phyloP scores from a whole-genome alignment of 1,140 invertebrate genomes.

The Pseudobourletiella spinata region DNA sequence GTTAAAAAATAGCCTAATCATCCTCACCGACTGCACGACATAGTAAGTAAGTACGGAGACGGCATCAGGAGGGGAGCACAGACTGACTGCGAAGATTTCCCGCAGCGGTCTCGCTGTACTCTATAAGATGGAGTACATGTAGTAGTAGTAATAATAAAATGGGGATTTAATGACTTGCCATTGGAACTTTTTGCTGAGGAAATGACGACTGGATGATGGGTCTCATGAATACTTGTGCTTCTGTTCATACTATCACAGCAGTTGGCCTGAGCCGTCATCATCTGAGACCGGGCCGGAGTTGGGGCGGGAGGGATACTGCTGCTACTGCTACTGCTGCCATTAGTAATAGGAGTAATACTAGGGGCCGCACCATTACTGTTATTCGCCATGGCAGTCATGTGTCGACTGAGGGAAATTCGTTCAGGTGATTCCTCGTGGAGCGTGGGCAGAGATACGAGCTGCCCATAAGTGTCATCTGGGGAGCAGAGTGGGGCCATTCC shows the following conservation, averaged over 20 bases:
- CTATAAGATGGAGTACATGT: no score
- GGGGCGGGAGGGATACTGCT: not conserved
- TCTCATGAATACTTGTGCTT: not conserved
- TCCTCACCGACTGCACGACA: no score
- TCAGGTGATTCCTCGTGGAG: conserved; percentile 14
- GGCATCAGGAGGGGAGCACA: no score
- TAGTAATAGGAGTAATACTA: not conserved
- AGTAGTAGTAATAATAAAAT: no score
- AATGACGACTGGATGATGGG: no score
- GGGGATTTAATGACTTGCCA: not conserved
- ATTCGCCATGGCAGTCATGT: not conserved
- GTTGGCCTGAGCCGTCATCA: not conserved
- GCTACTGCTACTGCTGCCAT: not conserved
- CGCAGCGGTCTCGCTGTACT: no score
- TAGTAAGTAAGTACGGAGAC: no score
- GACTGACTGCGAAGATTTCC: no score
- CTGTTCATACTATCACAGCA: not conserved
- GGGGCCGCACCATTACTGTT: not conserved
- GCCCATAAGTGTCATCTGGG: conserved; percentile 8
- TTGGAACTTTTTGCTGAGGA: conserved; percentile 12
- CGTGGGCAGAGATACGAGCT: conserved; percentile 3
- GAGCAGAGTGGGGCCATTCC: conserved; percentile 14
- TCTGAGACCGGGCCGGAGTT: no score
- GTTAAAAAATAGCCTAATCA: no score
- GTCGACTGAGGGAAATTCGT: no score